Percentiles rank a stretch among this genome's conserved stretches.
phyloP scores from a whole-genome alignment of 2,113 vertebrate genomes.

The Chitala chitala region DNA sequence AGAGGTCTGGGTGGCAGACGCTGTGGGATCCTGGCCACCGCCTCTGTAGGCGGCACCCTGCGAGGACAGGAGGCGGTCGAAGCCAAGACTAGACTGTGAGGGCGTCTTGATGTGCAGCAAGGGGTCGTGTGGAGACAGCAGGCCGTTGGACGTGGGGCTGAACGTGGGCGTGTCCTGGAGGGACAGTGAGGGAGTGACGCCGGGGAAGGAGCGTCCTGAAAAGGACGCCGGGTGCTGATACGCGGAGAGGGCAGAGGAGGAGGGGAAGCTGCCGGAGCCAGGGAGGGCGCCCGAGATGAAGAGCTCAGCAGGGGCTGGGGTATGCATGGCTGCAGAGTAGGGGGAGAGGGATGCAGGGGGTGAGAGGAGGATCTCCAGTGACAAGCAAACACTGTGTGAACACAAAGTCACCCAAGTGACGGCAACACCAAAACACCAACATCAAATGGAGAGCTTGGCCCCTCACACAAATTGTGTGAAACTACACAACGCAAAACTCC shows the following conservation, averaged over 20 bases:
- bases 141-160: conserved; percentile 73
- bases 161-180: conserved; percentile 80
- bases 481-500: too few species aligned
- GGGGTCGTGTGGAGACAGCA: conserved; percentile 74
- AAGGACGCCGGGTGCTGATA: conserved; percentile 90
- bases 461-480: too few species aligned
- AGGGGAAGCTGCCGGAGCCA: conserved; percentile 77
- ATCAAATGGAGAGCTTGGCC: not conserved
- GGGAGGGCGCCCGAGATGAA: conserved; percentile 84
- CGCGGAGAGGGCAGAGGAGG: conserved; percentile 79
- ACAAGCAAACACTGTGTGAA: conserved; percentile 22
- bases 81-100: conserved; percentile 62
- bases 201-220: conserved; percentile 75
- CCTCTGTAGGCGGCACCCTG: conserved; percentile 55
- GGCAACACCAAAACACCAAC: not conserved
- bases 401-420: not conserved
- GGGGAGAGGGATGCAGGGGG: not conserved
- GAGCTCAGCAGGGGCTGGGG: conserved; percentile 78
- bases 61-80: conserved; percentile 61
- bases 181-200: conserved; percentile 72
- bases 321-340: conserved; percentile 76
- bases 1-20: conserved; percentile 50
- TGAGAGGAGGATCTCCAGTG: conserved; percentile 21
- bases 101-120: conserved; percentile 70
- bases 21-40: conserved; percentile 54